Conservation (phyloP, 2,113 vertebrate species). For the Pongo abelii region DNA sequence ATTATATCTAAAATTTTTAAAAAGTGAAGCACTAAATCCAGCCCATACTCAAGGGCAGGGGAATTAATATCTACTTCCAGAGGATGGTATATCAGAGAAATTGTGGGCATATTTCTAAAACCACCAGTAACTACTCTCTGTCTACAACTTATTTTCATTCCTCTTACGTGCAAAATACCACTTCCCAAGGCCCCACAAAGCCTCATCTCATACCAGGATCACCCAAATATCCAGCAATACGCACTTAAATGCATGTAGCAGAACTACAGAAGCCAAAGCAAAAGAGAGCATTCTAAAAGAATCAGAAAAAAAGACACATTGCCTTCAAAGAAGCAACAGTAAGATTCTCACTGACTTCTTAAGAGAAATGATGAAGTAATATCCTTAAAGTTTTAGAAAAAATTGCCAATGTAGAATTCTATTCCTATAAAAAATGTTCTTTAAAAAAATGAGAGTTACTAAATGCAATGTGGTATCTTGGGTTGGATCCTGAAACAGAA, state of each 20-base stretch:
- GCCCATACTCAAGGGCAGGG: too few relatives aligned
- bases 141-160: neutral
- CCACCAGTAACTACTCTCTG: too few relatives aligned
- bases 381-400: neutral
- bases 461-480: neutral
- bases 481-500: neutral
- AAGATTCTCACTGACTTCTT: neutral
- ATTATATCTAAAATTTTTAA: too few relatives aligned
- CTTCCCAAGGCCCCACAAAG: neutral
- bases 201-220: neutral
- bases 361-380: neutral
- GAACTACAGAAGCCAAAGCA: neutral
- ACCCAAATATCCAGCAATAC: neutral
- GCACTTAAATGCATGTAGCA: neutral
- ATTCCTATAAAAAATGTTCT: neutral
- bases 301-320: neutral
- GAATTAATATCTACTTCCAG: too few relatives aligned
- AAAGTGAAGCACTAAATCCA: too few relatives aligned
- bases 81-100: too few relatives aligned
- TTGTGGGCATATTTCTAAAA: too few relatives aligned
- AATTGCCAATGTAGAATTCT: neutral
- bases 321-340: neutral
- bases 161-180: neutral
- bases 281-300: neutral
- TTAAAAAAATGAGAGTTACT: neutral